Conservation (phyloP, 2,797 vertebrate genomes). For the Danio kyathit region DNA sequence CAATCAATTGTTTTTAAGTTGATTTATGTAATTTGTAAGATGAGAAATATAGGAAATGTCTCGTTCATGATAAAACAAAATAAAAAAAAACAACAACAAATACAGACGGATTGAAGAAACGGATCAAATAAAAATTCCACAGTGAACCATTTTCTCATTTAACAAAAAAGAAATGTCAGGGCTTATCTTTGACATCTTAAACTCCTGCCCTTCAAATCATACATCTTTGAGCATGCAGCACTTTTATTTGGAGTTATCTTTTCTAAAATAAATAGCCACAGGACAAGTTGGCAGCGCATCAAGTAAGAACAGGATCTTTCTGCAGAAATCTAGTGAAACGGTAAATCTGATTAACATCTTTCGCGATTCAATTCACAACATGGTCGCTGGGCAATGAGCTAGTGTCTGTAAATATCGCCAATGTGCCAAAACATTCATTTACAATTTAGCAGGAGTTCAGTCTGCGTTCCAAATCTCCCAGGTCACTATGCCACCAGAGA, state of each 20-base stretch:
- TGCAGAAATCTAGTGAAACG: conserved; percentile 51
- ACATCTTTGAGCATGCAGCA: conserved; percentile 39
- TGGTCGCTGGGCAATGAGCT: conserved; percentile 26
- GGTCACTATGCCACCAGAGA: conserved; percentile 40
- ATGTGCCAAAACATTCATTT: conserved; percentile 57
- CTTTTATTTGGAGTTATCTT: conserved; percentile 44
- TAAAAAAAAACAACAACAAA: background rate
- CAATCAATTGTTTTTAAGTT: too few relatives aligned
- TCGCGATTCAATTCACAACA: conserved; percentile 32
- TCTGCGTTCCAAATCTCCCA: conserved; percentile 38
- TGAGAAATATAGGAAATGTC: background rate
- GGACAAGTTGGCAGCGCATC: conserved; percentile 25
- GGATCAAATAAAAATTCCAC: conserved; percentile 12
- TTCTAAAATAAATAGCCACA: conserved; percentile 44
- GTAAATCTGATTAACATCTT: conserved; percentile 54
- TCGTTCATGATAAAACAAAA: too few relatives aligned
- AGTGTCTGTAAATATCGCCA: conserved; percentile 50
- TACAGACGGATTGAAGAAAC: background rate
- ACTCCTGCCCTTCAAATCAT: conserved; percentile 45
- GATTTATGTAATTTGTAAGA: background rate
- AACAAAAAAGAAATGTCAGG: conserved; percentile 42
- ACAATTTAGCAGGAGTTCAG: conserved; percentile 47
- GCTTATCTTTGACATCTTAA: conserved; percentile 55
- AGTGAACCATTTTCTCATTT: conserved; percentile 3
- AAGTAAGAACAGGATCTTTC: conserved; percentile 26